phyloP scores from a whole-genome alignment of 2,888 invertebrate genomes.

The Ophion ventricosus region DNA sequence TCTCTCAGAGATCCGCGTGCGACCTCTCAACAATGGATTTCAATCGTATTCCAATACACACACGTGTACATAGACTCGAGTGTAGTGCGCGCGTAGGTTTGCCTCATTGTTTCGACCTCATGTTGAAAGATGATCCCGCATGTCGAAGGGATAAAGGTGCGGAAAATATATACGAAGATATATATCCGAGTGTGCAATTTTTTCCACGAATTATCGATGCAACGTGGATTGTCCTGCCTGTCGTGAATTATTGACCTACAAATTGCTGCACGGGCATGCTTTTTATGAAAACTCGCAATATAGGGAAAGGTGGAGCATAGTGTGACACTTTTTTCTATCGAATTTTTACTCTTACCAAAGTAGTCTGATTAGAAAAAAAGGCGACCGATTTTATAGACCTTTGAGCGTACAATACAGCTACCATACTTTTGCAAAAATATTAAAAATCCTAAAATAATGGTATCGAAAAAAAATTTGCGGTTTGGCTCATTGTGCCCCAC shows the following conservation, averaged over 20 bases:
- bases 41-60: conserved; percentile 65
- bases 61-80: neutral
- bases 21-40: conserved; percentile 74
- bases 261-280: conserved; percentile 12
- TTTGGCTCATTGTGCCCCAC: too few relatives aligned
- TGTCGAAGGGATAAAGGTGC: conserved; percentile 45
- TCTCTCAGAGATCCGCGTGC: conserved; percentile 67
- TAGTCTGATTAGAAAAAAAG: too few relatives aligned
- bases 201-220: conserved; percentile 35
- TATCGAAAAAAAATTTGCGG: too few relatives aligned
- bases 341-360: too few relatives aligned
- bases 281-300: neutral
- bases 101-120: conserved; percentile 67
- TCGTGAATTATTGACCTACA: conserved; percentile 49
- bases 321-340: too few relatives aligned
- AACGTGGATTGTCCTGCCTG: conserved; percentile 54
- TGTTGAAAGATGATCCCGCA: conserved; percentile 52
- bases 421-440: too few relatives aligned
- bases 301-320: too few relatives aligned
- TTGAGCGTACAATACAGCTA: too few relatives aligned
- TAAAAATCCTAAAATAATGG: too few relatives aligned
- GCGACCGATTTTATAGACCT: too few relatives aligned
- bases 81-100: conserved; percentile 69
- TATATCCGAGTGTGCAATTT: conserved; percentile 19
- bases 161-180: conserved; percentile 15